A percentile compares a stretch with the other conserved stretches of the same genome.
phyloP scores from a whole-genome alignment of 2,888 invertebrate species.

The Zele albiditarsus region DNA sequence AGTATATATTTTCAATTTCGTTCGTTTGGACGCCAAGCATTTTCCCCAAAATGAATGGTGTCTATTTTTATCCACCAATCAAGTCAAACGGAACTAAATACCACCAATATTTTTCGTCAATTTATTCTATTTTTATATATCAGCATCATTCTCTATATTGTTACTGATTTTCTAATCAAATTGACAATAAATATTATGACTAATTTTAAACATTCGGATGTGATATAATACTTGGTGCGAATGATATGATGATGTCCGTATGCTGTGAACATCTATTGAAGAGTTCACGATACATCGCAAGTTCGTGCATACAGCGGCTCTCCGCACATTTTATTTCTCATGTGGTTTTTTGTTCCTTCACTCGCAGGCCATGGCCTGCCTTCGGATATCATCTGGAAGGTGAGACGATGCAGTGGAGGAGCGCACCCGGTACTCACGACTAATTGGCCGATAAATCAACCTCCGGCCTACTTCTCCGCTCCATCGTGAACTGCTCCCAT shows the following conservation, averaged over 20 bases:
- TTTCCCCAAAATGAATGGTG: conserved; percentile 62
- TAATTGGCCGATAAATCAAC: conserved; percentile 73
- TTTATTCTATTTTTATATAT: neutral
- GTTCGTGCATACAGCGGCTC: neutral
- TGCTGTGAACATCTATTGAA: neutral
- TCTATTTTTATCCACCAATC: conserved; percentile 53
- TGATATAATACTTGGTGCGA: too few species aligned
- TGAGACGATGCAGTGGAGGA: conserved; percentile 67
- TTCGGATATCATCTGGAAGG: conserved; percentile 68
- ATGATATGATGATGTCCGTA: too few species aligned
- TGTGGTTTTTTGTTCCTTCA: conserved; percentile 32
- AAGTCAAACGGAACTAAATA: conserved; percentile 54
- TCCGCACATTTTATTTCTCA: conserved; percentile 16
- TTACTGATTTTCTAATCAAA: too few species aligned
- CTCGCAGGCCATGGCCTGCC: conserved; percentile 38
- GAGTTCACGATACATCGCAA: neutral
- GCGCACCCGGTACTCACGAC: conserved; percentile 69
- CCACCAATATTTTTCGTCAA: conserved; percentile 44
- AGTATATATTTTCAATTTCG: conserved; percentile 46
- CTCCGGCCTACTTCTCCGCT: conserved; percentile 63
- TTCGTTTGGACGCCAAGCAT: conserved; percentile 59
- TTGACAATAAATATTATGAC: too few species aligned
- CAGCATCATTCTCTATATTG: too few species aligned
- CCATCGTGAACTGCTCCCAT: conserved; percentile 37
- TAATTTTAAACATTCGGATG: too few species aligned